Evolutionary conservation across 2,888 invertebrate species (phyloP), one percentile per base, ranked within the genome.

Genomic region (Didymodactylos carnosus): DNA sequence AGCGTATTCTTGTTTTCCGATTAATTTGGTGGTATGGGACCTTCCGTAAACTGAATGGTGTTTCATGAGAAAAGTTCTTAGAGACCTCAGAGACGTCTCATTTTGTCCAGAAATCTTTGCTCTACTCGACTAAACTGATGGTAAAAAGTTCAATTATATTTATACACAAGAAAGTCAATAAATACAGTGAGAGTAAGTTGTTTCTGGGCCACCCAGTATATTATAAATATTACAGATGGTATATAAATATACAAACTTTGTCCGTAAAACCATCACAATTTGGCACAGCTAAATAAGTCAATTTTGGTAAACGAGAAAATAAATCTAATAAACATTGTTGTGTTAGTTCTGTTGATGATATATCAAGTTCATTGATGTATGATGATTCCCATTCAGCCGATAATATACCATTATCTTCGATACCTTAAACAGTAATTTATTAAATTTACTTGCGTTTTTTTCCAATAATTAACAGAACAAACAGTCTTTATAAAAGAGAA

Each of bases 231-330:
- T n/a, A n/a, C n/a, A n/a, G n/a, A n/a, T n/a, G 3, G 4, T 6
- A 4, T 19, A 19, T 19, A 16, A 13, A n/a, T n/a, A 35, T 46
- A 40, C 72, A 78, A 78, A 87, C 97, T 62, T 89, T 87, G 82
- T 98, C 98, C 77, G 91, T 95, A 81, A 99, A 94, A 25, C 95
- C 94, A 82, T 99, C 98, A 77, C 94, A 88, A 86, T 97, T 94
- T 0, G 95, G 97, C 0, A 95, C 94, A 77, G 92, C 91, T 13
- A 99, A 86, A 85, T 92, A 94, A 19, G 80, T 80, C 77, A 84
- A 84, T 78, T 91, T 87, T 0, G 90, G 92, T 77, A 94, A 89
- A 77, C 94, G 86, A 0, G 90, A 88, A 23, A 99, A 86, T 88
- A 98, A 89, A 82, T 94, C 92, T 76, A 91, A 89, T 53, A 99